Evolutionary conservation across 2,888 invertebrate genomes (phyloP).

Genomic region (Caenorhabditis sp.): DNA sequence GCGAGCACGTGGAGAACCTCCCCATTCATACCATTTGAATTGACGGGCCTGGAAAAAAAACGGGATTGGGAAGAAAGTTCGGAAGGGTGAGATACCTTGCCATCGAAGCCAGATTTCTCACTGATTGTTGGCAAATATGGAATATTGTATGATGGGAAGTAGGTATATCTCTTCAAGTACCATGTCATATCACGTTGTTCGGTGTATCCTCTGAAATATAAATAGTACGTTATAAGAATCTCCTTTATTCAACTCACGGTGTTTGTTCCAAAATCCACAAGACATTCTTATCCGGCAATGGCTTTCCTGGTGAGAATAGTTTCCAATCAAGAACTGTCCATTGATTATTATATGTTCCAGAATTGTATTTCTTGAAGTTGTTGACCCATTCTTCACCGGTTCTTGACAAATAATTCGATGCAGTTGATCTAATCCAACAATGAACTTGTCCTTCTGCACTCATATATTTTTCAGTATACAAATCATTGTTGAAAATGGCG

Average conservation of each 20-base stretch:
- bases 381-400: conserved; percentile 59
- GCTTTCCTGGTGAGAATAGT: conserved; percentile 75
- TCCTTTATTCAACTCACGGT: conserved; percentile 73
- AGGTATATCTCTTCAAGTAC: conserved; percentile 74
- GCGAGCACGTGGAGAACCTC: conserved; percentile 73
- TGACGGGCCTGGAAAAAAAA: conserved; percentile 41
- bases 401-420: conserved; percentile 82
- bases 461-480: conserved; percentile 78
- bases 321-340: conserved; percentile 76
- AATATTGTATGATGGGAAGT: conserved; percentile 82
- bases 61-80: too few relatives aligned
- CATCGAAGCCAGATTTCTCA: conserved; percentile 77
- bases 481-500: conserved; percentile 79
- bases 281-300: conserved; percentile 72
- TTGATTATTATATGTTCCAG: conserved; percentile 85
- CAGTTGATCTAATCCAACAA: conserved; percentile 81
- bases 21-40: conserved; percentile 77
- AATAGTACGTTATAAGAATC: too few relatives aligned
- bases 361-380: conserved; percentile 79
- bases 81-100: conserved; percentile 65
- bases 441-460: conserved; percentile 75
- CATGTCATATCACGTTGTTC: conserved; percentile 66
- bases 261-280: conserved; percentile 83
- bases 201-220: conserved; percentile 56
- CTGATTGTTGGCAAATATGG: conserved; percentile 78